These are phyloP conservation scores for Tenebrio molitor DNA, from an alignment of 1,140 invertebrate species.

Conservation along the genomic window DNA sequence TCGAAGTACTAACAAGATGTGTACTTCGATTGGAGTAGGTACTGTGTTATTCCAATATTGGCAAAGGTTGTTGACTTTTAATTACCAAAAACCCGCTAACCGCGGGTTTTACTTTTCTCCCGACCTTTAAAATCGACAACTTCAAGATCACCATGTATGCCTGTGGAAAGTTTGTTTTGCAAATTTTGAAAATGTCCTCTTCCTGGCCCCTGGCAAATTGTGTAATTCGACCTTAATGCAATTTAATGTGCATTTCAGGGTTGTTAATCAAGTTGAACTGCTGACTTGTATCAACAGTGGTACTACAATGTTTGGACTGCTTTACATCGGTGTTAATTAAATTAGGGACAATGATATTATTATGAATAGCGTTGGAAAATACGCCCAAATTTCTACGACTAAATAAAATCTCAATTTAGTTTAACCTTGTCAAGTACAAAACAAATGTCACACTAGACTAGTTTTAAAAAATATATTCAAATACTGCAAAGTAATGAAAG, in stretches of 20 bases:
- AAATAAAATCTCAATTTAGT: constrained; percentile 2
- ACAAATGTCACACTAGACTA: constrained; percentile 35
- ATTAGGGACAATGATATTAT: constrained; percentile 4
- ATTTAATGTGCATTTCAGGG: neutral
- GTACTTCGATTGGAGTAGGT: no score
- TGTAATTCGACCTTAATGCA: neutral
- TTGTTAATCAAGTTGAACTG: neutral
- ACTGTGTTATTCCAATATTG: no score
- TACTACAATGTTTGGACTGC: neutral
- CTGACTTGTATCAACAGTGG: constrained; percentile 4
- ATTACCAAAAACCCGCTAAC: no score
- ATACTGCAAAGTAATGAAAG: constrained; percentile 18
- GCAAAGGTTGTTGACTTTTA: no score
- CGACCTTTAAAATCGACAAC: no score
- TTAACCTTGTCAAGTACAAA: constrained; percentile 35
- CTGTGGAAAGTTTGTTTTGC: no score
- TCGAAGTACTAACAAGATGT: no score
- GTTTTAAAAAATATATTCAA: constrained; percentile 24
- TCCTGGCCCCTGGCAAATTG: no score
- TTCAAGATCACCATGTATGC: no score
- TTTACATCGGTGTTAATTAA: constrained; percentile 3
- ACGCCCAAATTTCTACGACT: neutral
- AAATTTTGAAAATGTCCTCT: no score
- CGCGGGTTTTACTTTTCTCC: no score
- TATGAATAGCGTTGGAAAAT: constrained; percentile 7